A percentile compares a stretch with the other conserved stretches of the same genome.
These are phyloP conservation scores for Dinomys branickii DNA, from an alignment of 2,113 vertebrate genomes.

Conservation along the genomic window DNA sequence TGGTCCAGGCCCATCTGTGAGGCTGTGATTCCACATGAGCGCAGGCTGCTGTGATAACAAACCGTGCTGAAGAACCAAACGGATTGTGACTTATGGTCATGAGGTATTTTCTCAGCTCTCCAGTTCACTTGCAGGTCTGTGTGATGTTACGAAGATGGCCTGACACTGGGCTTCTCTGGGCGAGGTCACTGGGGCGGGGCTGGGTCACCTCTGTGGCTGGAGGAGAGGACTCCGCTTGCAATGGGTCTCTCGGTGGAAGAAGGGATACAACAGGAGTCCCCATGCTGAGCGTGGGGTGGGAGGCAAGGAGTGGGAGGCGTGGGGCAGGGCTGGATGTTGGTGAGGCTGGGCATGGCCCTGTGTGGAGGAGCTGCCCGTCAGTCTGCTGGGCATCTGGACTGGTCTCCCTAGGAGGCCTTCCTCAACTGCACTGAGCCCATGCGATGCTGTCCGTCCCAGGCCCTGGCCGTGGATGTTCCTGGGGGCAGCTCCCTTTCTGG, in stretches of 20 bases:
- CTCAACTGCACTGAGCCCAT: accelerated
- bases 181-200: accelerated
- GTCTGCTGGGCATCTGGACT: background rate
- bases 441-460: accelerated
- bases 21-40: background rate
- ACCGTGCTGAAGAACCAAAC: accelerated
- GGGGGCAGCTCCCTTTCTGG: background rate
- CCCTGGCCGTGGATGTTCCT: accelerated
- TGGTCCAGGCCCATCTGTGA: accelerated
- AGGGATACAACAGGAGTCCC: accelerated
- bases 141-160: accelerated
- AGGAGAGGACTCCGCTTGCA: background rate
- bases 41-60: background rate
- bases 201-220: background rate
- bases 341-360: background rate
- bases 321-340: too few species aligned
- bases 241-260: background rate
- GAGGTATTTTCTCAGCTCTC: background rate
- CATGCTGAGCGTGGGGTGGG: accelerated
- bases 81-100: too few species aligned
- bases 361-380: background rate
- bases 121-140: background rate
- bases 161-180: accelerated
- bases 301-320: accelerated
- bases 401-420: background rate